These are phyloP conservation scores for Epinotia ramella DNA, from an alignment of 2,888 invertebrate species.

Conservation along the genomic window DNA sequence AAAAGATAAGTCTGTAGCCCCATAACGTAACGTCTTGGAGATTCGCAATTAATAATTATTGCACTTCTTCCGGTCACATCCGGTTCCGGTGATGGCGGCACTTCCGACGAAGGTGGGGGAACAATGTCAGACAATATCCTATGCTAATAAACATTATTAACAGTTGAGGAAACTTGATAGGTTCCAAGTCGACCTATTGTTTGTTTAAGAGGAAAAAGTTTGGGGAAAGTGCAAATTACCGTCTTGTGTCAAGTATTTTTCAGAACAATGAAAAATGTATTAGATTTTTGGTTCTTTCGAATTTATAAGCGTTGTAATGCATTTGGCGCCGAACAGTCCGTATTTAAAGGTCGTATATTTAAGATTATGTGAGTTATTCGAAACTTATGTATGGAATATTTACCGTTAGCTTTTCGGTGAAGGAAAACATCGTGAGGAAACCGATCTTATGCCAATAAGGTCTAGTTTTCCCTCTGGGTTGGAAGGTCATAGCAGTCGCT, in stretches of 20 bases:
- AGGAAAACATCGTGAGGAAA: no score
- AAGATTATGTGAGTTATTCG: no score
- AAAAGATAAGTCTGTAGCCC: constrained; percentile 30
- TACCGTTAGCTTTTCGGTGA: no score
- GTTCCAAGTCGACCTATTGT: constrained; percentile 39
- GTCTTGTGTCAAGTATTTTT: not conserved
- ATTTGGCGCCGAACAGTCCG: not conserved
- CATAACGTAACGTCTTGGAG: constrained; percentile 58
- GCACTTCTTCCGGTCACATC: constrained; percentile 75
- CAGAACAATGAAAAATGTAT: constrained; percentile 1
- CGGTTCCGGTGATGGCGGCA: constrained; percentile 65
- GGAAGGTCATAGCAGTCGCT: no score
- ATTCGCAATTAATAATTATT: constrained; percentile 83
- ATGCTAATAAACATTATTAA: constrained; percentile 65
- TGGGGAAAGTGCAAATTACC: constrained; percentile 19
- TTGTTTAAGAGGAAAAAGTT: constrained; percentile 30
- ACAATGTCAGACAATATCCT: constrained; percentile 62
- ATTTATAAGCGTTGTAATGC: not conserved
- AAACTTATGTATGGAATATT: no score
- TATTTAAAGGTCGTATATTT: not conserved
- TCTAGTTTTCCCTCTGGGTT: no score
- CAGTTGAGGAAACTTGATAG: constrained; percentile 55
- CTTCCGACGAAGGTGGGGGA: constrained; percentile 61
- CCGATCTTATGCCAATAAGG: no score
- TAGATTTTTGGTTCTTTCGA: not conserved